Conservation (phyloP, 2,113 vertebrate species). For the Pollimyrus isidori region DNA sequence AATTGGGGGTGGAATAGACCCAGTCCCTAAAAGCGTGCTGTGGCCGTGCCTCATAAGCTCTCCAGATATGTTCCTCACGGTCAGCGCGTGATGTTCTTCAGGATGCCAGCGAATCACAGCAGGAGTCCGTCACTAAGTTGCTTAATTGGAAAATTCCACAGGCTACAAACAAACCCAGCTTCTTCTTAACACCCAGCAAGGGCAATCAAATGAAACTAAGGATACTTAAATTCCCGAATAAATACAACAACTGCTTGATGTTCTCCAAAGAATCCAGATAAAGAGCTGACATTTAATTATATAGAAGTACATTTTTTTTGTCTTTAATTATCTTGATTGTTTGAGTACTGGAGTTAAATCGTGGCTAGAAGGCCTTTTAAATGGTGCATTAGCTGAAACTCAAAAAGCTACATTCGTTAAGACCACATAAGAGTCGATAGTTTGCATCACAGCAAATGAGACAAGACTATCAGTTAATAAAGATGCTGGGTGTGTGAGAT, state of each 20-base stretch:
- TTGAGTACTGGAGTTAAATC: neutral
- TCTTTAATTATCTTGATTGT: slow-evolving; percentile 10
- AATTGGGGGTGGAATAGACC: neutral
- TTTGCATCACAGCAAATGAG: neutral
- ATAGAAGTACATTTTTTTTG: neutral
- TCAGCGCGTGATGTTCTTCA: neutral
- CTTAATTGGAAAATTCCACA: slow-evolving; percentile 1
- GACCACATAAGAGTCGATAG: neutral
- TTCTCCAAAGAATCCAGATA: neutral
- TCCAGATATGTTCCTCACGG: neutral
- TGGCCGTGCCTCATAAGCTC: neutral
- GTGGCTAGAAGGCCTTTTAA: neutral
- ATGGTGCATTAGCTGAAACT: neutral
- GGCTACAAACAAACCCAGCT: neutral
- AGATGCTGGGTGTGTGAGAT: neutral
- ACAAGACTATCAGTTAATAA: neutral
- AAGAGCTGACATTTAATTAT: neutral
- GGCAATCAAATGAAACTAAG: neutral
- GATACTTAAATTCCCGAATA: neutral
- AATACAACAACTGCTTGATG: neutral
- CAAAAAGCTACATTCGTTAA: neutral
- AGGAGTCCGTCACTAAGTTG: neutral
- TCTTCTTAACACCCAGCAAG: neutral
- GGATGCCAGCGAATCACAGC: neutral
- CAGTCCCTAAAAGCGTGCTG: neutral